phyloP scores from a whole-genome alignment of 1,140 invertebrate genomes.

The Trachymyrmex septentrionalis region DNA sequence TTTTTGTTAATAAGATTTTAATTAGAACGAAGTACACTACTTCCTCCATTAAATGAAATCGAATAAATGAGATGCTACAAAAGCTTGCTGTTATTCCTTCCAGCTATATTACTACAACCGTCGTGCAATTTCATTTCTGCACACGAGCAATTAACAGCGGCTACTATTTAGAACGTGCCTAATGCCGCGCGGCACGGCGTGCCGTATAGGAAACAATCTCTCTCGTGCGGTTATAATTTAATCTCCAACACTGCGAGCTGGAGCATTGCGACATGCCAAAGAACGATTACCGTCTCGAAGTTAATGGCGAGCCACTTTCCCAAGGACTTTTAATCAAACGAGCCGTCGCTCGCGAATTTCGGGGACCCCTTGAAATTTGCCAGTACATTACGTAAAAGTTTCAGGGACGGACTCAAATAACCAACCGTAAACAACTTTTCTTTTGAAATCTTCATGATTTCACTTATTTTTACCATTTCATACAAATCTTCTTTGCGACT shows the following conservation, averaged over 20 bases:
- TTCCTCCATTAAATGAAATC: background rate
- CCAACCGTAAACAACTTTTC: background rate
- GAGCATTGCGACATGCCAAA: conserved; percentile 40
- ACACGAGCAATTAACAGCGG: conserved; percentile 32
- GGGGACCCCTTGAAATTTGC: conserved; percentile 22
- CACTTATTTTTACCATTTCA: background rate
- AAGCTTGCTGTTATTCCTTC: conserved; percentile 22
- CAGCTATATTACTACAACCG: background rate
- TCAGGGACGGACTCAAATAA: conserved; percentile 18
- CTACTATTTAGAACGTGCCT: conserved; percentile 8
- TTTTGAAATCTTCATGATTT: background rate
- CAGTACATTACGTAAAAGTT: conserved; percentile 52
- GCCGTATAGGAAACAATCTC: conserved; percentile 35
- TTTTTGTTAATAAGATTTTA: background rate
- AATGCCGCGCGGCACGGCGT: background rate
- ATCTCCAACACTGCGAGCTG: conserved; percentile 21
- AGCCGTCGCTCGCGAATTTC: conserved; percentile 56
- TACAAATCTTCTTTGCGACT: background rate
- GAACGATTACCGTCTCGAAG: conserved; percentile 39
- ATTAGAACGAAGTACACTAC: background rate
- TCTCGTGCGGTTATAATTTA: conserved; percentile 56
- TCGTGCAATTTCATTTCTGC: conserved; percentile 38
- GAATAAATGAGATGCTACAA: background rate
- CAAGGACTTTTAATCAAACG: conserved; percentile 61
- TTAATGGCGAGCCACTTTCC: conserved; percentile 65